phyloP scores from a whole-genome alignment of 2,888 invertebrate species.

The Oscheius myriophilus region DNA sequence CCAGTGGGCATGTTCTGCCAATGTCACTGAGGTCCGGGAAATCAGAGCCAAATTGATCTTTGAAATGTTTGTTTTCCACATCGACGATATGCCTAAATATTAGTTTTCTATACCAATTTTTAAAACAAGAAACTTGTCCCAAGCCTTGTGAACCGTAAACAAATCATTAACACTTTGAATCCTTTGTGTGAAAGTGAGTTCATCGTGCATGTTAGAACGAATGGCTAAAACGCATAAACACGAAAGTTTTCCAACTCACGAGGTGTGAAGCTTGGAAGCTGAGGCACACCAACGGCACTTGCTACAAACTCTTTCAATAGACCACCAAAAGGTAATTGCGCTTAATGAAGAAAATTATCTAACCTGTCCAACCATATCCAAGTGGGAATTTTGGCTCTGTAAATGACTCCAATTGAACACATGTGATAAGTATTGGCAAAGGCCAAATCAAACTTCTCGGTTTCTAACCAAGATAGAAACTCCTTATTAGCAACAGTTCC shows the following conservation, averaged over 20 bases:
- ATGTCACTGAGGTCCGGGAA: slow-evolving; percentile 58
- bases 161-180: slow-evolving; percentile 45
- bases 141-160: slow-evolving; percentile 26
- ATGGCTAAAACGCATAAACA: slow-evolving; percentile 6
- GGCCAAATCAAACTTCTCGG: slow-evolving; percentile 60
- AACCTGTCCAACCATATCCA: slow-evolving; percentile 61
- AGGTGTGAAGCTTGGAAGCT: slow-evolving; percentile 55
- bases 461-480: slow-evolving; percentile 45
- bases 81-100: slow-evolving; percentile 39
- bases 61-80: slow-evolving; percentile 51
- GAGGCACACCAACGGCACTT: slow-evolving; percentile 50
- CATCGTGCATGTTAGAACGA: slow-evolving; percentile 47
- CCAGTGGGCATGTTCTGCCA: slow-evolving; percentile 44
- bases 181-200: slow-evolving; percentile 56
- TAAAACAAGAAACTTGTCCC: no score
- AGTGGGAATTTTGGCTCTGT: slow-evolving; percentile 56
- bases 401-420: slow-evolving; percentile 62
- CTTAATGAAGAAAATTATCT: background rate
- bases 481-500: slow-evolving; percentile 43
- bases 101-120: no score
- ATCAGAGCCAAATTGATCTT: slow-evolving; percentile 47
- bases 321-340: slow-evolving; percentile 31
- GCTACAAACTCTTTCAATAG: slow-evolving; percentile 57
- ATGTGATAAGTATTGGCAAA: slow-evolving; percentile 58
- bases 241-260: slow-evolving; percentile 29